phyloP scores from a whole-genome alignment of 2,113 vertebrate genomes.

The Plectropomus leopardus region DNA sequence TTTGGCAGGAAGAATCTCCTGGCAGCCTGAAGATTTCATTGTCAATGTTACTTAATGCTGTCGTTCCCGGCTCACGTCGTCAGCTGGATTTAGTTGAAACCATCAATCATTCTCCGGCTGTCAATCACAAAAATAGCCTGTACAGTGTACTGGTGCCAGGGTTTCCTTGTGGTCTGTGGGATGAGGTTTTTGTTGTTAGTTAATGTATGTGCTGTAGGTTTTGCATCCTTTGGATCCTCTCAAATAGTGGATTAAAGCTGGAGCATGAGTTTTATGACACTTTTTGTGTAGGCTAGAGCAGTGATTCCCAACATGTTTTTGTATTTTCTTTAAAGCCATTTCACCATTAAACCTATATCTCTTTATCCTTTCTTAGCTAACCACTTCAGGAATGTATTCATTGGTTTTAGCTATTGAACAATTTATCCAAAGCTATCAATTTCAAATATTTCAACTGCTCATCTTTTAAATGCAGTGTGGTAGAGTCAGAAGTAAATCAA shows the following conservation, averaged over 20 bases:
- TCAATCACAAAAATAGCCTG: neutral
- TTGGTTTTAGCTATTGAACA: neutral
- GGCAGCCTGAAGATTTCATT: constrained; percentile 18
- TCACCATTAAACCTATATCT: too few species aligned
- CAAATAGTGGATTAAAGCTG: neutral
- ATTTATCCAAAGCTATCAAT: neutral
- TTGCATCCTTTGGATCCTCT: neutral
- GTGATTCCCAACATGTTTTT: neutral
- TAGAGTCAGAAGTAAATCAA: too few species aligned
- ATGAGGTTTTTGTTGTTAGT: neutral
- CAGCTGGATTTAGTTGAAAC: neutral
- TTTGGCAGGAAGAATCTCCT: constrained; percentile 12
- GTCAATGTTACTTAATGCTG: constrained; percentile 20
- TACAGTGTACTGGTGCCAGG: neutral
- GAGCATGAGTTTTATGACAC: neutral
- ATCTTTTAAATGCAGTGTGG: too few species aligned
- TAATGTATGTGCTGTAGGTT: neutral
- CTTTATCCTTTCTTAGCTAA: too few species aligned
- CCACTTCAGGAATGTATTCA: neutral
- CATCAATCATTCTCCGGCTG: constrained; percentile 36
- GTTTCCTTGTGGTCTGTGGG: neutral
- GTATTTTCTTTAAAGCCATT: too few species aligned
- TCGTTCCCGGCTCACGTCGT: neutral
- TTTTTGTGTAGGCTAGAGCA: neutral
- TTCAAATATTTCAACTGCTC: too few species aligned